Base-by-base conservation (phyloP, 1,140 invertebrate species). In the Drosophila parvula region DNA sequence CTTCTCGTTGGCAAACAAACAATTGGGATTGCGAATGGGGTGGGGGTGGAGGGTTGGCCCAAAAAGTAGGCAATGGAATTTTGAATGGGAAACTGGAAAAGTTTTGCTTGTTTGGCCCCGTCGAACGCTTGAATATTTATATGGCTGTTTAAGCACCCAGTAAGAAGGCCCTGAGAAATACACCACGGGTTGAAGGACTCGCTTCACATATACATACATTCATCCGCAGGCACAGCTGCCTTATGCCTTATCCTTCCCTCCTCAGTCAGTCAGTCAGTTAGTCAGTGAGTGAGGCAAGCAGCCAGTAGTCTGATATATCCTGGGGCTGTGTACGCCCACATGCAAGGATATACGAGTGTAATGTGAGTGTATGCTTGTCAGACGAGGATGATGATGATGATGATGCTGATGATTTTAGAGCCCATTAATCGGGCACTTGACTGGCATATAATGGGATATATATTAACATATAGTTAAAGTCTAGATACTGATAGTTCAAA, bases 111-210 rank as follows among this genome's bases (percentile, higher is more conserved):
- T 53, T 67, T 73, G 75, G 75, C 45, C 47, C 60, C 60, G 50
- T 43, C 50, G 55, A 55, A 56, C 69, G 47, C 69, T 79, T 81
- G 79, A 81, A 78, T 83, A 83, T 79, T 83, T 76, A 67, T 78
- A 63, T 74, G 75, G 47, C 64, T 78, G 55, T 62, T 79, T 75
- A 62, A 75, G 58, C 78, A 59, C 47, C 50, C 38, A 56, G 41
- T 56, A 67, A 68, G 73, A 67, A 65, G 71, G 43, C 53, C 67
- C 68, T 70, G 70, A 45, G 50, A 64, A 41, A 51, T 50, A 27
- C 51, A 55, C 12, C 34, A 27, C 30, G 57, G 50, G 40, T 74
- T 55, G 70, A 55, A 64, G 50, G 41, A 67, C 61, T 67, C 32
- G 30, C 38, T 64, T 28, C 41, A 59, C 30, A 63, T 45, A 61